Evolutionary conservation across 2,797 vertebrate genomes (phyloP).

Genomic region (Gallirallus australis): DNA sequence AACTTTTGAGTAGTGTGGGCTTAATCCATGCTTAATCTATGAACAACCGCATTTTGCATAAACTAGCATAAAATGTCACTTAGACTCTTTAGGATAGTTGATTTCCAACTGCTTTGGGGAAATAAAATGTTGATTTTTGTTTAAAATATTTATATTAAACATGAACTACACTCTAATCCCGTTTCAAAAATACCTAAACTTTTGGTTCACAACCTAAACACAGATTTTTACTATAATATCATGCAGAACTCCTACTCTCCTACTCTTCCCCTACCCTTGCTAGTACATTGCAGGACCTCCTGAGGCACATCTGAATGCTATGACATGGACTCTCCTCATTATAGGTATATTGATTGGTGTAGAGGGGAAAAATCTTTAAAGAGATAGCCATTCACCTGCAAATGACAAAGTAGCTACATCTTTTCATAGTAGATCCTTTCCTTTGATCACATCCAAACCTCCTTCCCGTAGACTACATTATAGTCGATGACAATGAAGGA

Average conservation of each 20-base stretch:
- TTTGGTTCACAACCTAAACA: neutral
- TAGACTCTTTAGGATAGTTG: neutral
- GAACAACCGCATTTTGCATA: neutral
- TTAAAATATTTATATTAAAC: neutral
- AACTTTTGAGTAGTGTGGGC: neutral
- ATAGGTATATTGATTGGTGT: neutral
- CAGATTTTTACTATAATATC: neutral
- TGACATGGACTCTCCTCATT: neutral
- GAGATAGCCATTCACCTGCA: neutral
- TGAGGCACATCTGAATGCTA: neutral
- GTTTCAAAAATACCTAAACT: neutral
- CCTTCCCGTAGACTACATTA: neutral
- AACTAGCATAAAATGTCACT: neutral
- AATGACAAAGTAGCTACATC: neutral
- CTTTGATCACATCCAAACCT: neutral
- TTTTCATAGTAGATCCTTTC: neutral
- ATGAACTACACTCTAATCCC: neutral
- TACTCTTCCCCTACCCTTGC: neutral
- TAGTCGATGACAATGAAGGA: neutral
- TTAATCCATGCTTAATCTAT: neutral
- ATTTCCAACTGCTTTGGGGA: neutral
- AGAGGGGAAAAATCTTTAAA: neutral
- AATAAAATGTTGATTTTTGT: neutral
- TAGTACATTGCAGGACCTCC: neutral
- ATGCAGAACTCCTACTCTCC: neutral